These are phyloP conservation scores for Ganaspis sp. DNA, from an alignment of 1,140 invertebrate genomes.

Conservation along the genomic window DNA sequence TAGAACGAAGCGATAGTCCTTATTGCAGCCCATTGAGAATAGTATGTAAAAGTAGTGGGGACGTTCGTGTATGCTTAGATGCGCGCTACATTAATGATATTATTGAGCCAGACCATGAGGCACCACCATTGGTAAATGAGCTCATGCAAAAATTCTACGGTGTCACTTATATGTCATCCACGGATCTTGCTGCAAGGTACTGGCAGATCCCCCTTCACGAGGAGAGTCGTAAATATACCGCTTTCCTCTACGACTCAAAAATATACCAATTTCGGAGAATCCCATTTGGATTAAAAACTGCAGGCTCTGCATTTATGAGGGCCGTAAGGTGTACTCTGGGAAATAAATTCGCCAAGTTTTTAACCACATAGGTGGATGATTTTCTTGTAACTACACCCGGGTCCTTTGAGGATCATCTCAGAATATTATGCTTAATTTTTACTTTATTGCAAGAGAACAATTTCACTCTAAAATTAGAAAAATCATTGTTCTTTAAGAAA, in stretches of 20 bases:
- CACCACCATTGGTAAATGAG: background rate
- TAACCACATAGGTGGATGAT: background rate
- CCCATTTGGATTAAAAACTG: background rate
- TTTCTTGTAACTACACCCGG: background rate
- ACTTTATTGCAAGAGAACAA: background rate
- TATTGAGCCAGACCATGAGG: background rate
- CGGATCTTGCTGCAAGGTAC: slow-evolving; percentile 34
- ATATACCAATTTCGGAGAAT: background rate
- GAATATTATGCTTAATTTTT: background rate
- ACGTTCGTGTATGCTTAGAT: slow-evolving; percentile 21
- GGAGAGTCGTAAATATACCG: slow-evolving; percentile 52
- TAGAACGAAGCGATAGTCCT: too few species aligned
- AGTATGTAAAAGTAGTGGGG: slow-evolving; percentile 10
- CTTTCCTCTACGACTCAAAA: background rate
- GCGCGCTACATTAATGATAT: background rate
- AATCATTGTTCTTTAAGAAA: too few species aligned
- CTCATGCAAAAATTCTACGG: slow-evolving; percentile 12
- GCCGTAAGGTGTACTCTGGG: background rate
- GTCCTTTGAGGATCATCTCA: background rate
- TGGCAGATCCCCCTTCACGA: slow-evolving; percentile 27
- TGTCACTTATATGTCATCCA: background rate
- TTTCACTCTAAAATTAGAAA: background rate
- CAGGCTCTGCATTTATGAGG: background rate
- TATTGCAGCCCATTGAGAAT: slow-evolving; percentile 1
- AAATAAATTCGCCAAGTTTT: background rate